Percentiles rank a stretch among this genome's conserved stretches.
These are phyloP conservation scores for Epizoanthus scotinus DNA, from an alignment of 92 coral and sea anemone genomes.

Conservation along the genomic window DNA sequence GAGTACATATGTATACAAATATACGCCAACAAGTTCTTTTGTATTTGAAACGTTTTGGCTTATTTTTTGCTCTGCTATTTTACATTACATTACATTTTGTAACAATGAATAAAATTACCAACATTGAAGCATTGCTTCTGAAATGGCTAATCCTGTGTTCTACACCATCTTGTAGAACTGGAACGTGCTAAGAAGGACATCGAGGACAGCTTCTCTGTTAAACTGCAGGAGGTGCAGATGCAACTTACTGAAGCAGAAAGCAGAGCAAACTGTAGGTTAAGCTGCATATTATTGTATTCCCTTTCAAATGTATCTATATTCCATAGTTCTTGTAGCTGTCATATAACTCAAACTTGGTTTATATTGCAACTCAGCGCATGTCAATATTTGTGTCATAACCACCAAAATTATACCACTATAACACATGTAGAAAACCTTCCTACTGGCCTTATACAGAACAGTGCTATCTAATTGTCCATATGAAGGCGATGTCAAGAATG, in stretches of 20 bases:
- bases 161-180: conserved; percentile 39
- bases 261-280: conserved; percentile 62
- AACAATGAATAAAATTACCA: neutral
- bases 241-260: conserved; percentile 73
- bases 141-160: neutral
- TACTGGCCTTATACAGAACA: too few relatives aligned
- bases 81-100: too few relatives aligned
- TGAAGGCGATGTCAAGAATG: too few relatives aligned
- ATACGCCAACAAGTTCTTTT: too few relatives aligned
- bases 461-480: too few relatives aligned
- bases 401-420: too few relatives aligned
- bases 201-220: conserved; percentile 62
- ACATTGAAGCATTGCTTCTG: neutral
- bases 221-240: conserved; percentile 70
- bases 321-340: too few relatives aligned
- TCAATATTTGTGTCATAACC: neutral
- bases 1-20: too few relatives aligned
- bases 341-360: neutral
- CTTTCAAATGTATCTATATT: neutral
- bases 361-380: too few relatives aligned
- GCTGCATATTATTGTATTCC: neutral
- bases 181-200: conserved; percentile 67
- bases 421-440: too few relatives aligned
- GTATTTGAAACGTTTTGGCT: too few relatives aligned
- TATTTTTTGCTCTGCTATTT: too few relatives aligned